A percentile compares a stretch with the other conserved stretches of the same genome.
phyloP scores from a whole-genome alignment of 2,797 vertebrate genomes.

The Acanthiza pusilla region DNA sequence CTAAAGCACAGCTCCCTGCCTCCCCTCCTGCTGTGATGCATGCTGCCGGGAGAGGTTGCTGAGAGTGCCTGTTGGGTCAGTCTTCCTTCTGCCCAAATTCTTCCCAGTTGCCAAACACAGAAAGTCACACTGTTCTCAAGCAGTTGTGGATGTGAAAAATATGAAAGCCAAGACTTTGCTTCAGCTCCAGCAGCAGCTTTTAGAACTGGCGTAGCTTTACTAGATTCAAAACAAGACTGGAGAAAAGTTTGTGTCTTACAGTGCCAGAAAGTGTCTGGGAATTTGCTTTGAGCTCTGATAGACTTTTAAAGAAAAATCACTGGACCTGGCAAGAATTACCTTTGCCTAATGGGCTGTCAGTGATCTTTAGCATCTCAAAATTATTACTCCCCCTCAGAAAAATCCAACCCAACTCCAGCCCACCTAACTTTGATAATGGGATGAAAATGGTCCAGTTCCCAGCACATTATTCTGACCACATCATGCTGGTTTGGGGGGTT shows the following conservation, averaged over 20 bases:
- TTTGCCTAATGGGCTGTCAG: slow-evolving; percentile 17
- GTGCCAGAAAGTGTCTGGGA: slow-evolving; percentile 6
- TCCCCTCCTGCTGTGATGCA: background rate
- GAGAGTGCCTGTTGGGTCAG: background rate
- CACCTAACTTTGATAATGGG: background rate
- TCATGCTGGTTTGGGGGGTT: fast-evolving
- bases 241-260: background rate
- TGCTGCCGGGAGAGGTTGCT: background rate
- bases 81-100: background rate
- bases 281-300: slow-evolving; percentile 24
- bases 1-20: background rate
- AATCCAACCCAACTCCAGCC: background rate
- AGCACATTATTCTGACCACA: background rate
- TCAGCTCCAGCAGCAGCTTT: slow-evolving; percentile 48
- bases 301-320: background rate
- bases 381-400: background rate
- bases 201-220: background rate
- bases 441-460: background rate
- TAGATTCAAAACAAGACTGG: background rate
- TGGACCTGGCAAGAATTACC: background rate
- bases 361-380: background rate
- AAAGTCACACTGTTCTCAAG: slow-evolving; percentile 54
- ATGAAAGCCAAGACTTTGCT: slow-evolving; percentile 25
- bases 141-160: slow-evolving; percentile 33
- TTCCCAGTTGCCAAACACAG: slow-evolving; percentile 31